These are phyloP conservation scores for Microplitis demolitor DNA, from an alignment of 1,140 invertebrate species.

Conservation along the genomic window DNA sequence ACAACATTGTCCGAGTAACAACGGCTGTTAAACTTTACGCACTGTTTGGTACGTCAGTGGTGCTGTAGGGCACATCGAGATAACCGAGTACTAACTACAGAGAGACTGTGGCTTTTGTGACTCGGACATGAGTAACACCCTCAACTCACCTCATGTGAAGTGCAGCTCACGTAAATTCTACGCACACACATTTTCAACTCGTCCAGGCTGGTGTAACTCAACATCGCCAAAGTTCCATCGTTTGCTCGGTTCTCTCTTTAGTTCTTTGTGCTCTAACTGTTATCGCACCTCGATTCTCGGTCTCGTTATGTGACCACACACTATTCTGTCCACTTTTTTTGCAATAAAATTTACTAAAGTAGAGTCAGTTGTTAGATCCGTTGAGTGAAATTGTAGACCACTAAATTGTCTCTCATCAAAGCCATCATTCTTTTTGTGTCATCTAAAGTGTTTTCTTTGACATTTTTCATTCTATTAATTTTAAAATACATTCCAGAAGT, in stretches of 20 bases:
- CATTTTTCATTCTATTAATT: too few species aligned
- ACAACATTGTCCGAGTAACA: too few species aligned
- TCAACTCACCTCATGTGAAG: not conserved
- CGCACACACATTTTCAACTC: not conserved
- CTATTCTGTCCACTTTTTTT: too few species aligned
- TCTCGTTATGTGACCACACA: too few species aligned
- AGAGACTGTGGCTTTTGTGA: conserved; percentile 7
- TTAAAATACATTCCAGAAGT: too few species aligned
- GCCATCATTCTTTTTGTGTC: too few species aligned
- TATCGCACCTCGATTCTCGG: not conserved
- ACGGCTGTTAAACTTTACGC: not conserved
- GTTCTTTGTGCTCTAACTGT: not conserved
- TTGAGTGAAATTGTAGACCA: too few species aligned
- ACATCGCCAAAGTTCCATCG: not conserved
- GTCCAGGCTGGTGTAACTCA: not conserved
- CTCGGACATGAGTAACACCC: conserved; percentile 11
- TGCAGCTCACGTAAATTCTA: too few species aligned
- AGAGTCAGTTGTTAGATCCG: too few species aligned
- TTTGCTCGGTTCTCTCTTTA: not conserved
- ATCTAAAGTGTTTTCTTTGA: too few species aligned
- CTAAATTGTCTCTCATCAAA: too few species aligned
- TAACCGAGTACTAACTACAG: not conserved
- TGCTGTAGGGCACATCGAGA: not conserved
- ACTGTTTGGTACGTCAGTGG: conserved; percentile 2
- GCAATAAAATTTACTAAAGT: too few species aligned